These are phyloP conservation scores for Apus apus DNA, from an alignment of 2,113 vertebrate genomes.

Conservation along the genomic window DNA sequence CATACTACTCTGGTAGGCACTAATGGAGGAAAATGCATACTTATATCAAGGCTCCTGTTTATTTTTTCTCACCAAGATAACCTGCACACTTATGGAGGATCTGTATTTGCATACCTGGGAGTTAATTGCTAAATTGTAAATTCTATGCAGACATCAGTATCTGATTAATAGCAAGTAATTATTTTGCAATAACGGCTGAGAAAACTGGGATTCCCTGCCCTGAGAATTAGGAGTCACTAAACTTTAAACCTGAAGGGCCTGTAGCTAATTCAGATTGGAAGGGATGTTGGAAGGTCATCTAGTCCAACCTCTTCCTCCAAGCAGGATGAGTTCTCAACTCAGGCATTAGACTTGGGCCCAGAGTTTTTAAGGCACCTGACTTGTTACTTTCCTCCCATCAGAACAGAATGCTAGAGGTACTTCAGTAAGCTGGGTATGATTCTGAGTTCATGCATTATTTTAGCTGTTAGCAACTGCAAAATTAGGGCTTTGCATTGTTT, in stretches of 20 bases:
- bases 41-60: neutral
- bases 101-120: conserved; percentile 40
- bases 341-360: fast-evolving
- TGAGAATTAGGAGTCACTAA: neutral
- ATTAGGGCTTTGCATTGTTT: neutral
- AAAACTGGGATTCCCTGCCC: conserved; percentile 21
- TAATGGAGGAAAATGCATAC: neutral
- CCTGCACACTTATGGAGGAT: neutral
- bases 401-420: neutral
- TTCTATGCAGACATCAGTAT: neutral
- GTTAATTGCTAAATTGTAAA: conserved; percentile 49
- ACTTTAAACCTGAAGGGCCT: neutral
- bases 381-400: neutral
- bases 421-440: neutral
- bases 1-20: neutral
- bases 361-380: neutral
- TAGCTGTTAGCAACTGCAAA: neutral
- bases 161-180: conserved; percentile 45
- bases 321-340: neutral
- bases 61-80: neutral
- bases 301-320: neutral
- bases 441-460: neutral
- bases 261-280: neutral
- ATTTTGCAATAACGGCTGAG: conserved; percentile 19
- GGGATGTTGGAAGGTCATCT: neutral